These are phyloP conservation scores for Gastracanthus pulcherrimus DNA, from an alignment of 2,888 invertebrate species.

Conservation along the genomic window DNA sequence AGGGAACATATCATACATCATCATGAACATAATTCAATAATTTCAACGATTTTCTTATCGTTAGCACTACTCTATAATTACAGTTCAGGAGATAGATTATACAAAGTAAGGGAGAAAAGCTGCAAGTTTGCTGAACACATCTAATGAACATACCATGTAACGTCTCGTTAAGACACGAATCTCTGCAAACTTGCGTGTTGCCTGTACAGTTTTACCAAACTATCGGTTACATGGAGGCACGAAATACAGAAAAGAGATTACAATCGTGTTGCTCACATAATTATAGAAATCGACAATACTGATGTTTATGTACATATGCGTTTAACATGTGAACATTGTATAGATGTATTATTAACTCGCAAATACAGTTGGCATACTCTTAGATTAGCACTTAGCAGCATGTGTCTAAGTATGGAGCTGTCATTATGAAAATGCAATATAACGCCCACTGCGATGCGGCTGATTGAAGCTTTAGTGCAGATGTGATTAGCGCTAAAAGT, in stretches of 20 bases:
- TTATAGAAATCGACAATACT: constrained; percentile 26
- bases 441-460: background rate
- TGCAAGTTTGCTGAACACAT: background rate
- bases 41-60: no score
- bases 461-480: no score
- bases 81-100: background rate
- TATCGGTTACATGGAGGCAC: background rate
- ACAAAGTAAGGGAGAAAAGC: background rate
- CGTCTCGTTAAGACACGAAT: background rate
- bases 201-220: background rate
- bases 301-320: background rate
- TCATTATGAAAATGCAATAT: background rate
- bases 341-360: no score
- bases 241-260: no score
- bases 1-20: no score
- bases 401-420: no score
- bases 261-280: constrained; percentile 2
- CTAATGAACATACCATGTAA: constrained; percentile 37
- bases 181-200: background rate
- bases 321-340: no score
- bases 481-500: no score
- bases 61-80: background rate
- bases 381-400: no score
- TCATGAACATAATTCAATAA: no score
- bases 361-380: no score